Conservation (phyloP, 2,113 vertebrate species). For the Trinectes maculatus region DNA sequence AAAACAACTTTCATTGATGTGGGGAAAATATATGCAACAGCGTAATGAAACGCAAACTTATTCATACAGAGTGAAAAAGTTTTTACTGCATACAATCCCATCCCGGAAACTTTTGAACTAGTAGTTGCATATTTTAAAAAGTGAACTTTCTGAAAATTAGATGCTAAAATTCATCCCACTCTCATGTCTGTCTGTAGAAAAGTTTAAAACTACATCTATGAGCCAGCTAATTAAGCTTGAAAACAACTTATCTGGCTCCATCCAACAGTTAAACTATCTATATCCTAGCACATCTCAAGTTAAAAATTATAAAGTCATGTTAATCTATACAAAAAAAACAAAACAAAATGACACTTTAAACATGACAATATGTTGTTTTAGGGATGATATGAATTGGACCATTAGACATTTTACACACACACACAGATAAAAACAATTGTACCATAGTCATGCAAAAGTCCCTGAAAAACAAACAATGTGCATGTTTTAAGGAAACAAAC, state of each 20-base stretch:
- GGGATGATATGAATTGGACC: neutral
- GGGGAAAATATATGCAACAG: neutral
- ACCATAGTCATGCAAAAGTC: neutral
- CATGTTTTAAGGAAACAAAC: constrained; percentile 1
- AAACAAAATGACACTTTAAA: too few relatives aligned
- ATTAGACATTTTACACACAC: too few relatives aligned
- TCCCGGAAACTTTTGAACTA: neutral
- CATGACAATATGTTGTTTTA: neutral
- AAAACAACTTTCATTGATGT: neutral
- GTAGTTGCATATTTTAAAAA: neutral
- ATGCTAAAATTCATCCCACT: too few relatives aligned
- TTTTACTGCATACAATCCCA: too few relatives aligned
- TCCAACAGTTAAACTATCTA: too few relatives aligned
- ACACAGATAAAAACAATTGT: neutral
- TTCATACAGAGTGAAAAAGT: too few relatives aligned
- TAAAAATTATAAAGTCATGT: too few relatives aligned
- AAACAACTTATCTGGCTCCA: too few relatives aligned
- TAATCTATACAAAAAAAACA: neutral
- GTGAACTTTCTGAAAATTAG: neutral
- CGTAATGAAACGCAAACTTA: constrained; percentile 2
- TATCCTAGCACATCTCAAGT: too few relatives aligned
- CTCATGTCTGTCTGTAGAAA: too few relatives aligned
- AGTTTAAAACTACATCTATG: too few relatives aligned
- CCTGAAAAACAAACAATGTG: neutral
- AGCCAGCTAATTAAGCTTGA: too few relatives aligned